Percentiles rank a stretch among this genome's conserved stretches.
These are phyloP conservation scores for Pangasius mekongensis DNA, from an alignment of 2,797 vertebrate species.

Conservation along the genomic window DNA sequence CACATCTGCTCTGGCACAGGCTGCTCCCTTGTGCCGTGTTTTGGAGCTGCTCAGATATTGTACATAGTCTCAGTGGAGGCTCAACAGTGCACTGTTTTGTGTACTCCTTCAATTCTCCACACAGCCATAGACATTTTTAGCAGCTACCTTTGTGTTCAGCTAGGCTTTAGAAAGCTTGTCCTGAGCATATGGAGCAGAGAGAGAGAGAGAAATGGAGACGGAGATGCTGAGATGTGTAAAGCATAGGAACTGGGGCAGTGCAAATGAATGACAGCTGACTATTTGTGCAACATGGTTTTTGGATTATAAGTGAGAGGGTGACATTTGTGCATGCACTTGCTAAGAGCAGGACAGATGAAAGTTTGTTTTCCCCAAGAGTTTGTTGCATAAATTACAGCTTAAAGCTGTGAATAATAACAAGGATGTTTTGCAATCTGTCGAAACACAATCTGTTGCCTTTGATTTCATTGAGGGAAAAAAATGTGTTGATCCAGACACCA, in stretches of 20 bases:
- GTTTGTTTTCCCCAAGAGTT: background rate
- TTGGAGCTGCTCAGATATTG: slow-evolving; percentile 16
- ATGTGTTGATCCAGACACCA: background rate
- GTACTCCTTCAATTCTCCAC: slow-evolving; percentile 25
- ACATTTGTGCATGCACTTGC: background rate
- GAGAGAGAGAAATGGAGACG: background rate
- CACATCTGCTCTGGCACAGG: background rate
- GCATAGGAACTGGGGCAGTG: background rate
- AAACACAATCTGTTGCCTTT: background rate
- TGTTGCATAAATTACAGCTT: background rate
- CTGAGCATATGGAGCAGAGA: slow-evolving; percentile 20
- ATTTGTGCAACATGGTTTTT: slow-evolving; percentile 8
- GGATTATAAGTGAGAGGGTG: background rate
- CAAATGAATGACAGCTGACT: slow-evolving; percentile 16
- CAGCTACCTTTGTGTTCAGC: slow-evolving; percentile 31
- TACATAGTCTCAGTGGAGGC: background rate
- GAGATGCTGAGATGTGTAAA: background rate
- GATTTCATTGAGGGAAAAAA: background rate
- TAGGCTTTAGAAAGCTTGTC: slow-evolving; percentile 2
- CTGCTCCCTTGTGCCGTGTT: background rate
- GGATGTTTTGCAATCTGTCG: background rate
- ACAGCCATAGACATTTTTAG: slow-evolving; percentile 17
- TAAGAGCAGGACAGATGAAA: background rate
- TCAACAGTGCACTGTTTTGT: slow-evolving; percentile 17
- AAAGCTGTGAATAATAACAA: background rate